Evolutionary conservation across 2,797 vertebrate species (phyloP), one percentile per base, ranked within the genome.

Genomic region (Odontamblyopus rebecca): DNA sequence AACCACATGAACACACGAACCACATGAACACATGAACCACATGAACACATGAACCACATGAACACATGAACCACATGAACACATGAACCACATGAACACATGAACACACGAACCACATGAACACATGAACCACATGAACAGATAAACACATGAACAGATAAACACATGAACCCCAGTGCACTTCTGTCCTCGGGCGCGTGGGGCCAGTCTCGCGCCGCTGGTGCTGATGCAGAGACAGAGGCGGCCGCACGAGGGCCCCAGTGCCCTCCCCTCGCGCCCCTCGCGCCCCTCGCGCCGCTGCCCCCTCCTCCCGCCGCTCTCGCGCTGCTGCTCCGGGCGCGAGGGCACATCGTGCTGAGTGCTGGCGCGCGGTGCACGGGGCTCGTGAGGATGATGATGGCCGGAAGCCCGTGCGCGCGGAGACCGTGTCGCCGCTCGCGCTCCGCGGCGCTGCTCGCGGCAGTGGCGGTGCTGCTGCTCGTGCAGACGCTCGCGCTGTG

Each of bases 401-500:
- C 90, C 81, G 84, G 88, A 64, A 85, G 73, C 86, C 82, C 86
- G 84, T 94, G 95, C 78, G 94, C 92, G 89, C 96, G 96, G 86
- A 95, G 94, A 90, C 92, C 95, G 94, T 94, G 95, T 85, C 94
- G 96, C 82, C 96, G 96, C 84, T 96, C 95, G 82, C 92, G 90
- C 84, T 96, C 96, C 65, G 96, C 94, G 66, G 91, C 97, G 76
- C 91, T 98, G 77, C 89, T 96, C 64, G 94, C 94, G 51, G 96
- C 95, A 61, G 93, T 97, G 84, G 94, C 93, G 19, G 94, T 97
- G 68, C 93, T 98, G 92, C 94, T 98, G 78, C 83, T 98, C 85
- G 41, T 65, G 63, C 97, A 98, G 94, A 98, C 96, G 38, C 96
- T 98, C 78, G 89, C 97, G 80, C 95, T 96, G 83, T 97, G 97